Percentiles rank a stretch among this genome's conserved stretches.
Conservation (phyloP, 2,888 invertebrate genomes). For the Andrena hattorfiana region DNA sequence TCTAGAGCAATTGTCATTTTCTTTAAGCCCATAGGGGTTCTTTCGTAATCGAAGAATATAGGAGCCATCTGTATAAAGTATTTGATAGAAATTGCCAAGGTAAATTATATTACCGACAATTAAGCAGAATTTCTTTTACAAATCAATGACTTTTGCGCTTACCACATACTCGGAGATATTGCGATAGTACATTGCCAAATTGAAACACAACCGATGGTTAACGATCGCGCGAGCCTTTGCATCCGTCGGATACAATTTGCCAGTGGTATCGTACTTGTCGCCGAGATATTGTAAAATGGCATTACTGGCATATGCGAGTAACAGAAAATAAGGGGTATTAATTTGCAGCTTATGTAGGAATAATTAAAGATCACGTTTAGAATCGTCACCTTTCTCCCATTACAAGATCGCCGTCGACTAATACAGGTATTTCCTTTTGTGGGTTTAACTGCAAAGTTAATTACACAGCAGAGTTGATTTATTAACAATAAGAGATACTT, state of each 20-base stretch:
- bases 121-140: neutral
- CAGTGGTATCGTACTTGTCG: constrained; percentile 89
- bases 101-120: neutral
- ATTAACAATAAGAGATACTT: neutral
- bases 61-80: constrained; percentile 88
- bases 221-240: constrained; percentile 90
- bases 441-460: constrained; percentile 89
- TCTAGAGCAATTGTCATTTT: constrained; percentile 89
- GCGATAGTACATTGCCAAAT: constrained; percentile 91
- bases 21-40: constrained; percentile 89
- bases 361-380: neutral
- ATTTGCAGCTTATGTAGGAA: neutral
- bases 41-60: constrained; percentile 91
- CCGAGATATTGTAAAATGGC: constrained; percentile 90
- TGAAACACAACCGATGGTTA: constrained; percentile 92
- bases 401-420: constrained; percentile 92
- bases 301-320: constrained; percentile 84
- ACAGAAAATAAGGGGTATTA: neutral
- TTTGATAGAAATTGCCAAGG: constrained; percentile 60
- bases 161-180: constrained; percentile 89
- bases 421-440: constrained; percentile 91
- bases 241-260: constrained; percentile 90
- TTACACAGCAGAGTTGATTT: neutral
- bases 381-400: constrained; percentile 89
- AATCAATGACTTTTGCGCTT: constrained; percentile 76